phyloP scores from a whole-genome alignment of 2,113 vertebrate species.

The Mormyrus iriodes region DNA sequence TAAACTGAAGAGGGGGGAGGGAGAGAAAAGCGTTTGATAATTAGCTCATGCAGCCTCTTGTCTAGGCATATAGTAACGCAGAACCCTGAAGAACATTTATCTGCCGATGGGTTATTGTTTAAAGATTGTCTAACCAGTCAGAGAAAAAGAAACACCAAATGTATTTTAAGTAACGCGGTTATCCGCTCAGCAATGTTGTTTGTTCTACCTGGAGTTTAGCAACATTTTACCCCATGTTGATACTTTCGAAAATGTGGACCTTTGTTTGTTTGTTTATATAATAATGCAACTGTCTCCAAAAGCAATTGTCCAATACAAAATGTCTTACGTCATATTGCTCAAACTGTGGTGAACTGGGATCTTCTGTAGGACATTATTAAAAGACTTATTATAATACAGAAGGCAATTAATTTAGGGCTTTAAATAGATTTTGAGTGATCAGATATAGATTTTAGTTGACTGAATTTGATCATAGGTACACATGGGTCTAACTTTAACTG shows the following conservation, averaged over 20 bases:
- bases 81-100: background rate
- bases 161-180: background rate
- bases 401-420: background rate
- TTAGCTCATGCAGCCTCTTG: conserved; percentile 16
- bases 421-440: conserved; percentile 1
- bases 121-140: background rate
- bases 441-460: conserved; percentile 1
- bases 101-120: background rate
- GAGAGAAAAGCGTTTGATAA: conserved; percentile 22
- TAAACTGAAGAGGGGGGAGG: conserved; percentile 4
- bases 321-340: background rate
- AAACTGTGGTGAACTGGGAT: background rate
- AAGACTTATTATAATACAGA: background rate
- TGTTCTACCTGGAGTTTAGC: background rate
- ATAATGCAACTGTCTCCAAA: background rate
- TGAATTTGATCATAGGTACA: background rate
- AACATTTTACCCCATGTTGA: background rate
- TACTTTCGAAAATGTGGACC: background rate
- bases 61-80: background rate
- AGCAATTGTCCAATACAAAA: background rate
- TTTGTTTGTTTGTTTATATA: background rate
- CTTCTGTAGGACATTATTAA: background rate
- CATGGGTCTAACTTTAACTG: background rate
- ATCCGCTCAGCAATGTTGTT: background rate
- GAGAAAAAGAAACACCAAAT: background rate